A percentile compares a stretch with the other conserved stretches of the same genome.
phyloP scores from a whole-genome alignment of 2,113 vertebrate species.

The Nothoprocta pentlandii region DNA sequence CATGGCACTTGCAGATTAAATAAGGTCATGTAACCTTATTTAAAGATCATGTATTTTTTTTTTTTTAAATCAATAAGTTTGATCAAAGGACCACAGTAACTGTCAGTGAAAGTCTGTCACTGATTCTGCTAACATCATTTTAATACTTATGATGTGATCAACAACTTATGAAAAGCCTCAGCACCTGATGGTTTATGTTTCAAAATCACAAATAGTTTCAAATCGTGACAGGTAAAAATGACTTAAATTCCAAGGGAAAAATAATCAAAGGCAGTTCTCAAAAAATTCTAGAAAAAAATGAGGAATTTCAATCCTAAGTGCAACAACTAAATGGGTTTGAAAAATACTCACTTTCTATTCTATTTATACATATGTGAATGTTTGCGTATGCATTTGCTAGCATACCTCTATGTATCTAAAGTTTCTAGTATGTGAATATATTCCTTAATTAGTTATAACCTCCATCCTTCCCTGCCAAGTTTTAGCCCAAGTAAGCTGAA shows the following conservation, averaged over 20 bases:
- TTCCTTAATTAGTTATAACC: not conserved
- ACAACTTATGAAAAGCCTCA: not conserved
- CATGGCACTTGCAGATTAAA: not conserved
- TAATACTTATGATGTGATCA: not conserved
- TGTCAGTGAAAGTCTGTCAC: not conserved
- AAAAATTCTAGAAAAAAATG: no score
- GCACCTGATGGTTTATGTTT: not conserved
- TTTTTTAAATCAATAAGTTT: not conserved
- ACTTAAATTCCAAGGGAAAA: not conserved
- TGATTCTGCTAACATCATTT: not conserved
- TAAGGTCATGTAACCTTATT: not conserved
- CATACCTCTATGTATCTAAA: not conserved
- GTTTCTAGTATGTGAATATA: not conserved
- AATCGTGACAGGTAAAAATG: not conserved
- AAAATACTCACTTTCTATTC: not conserved
- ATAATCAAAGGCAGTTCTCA: not conserved
- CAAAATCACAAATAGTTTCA: not conserved
- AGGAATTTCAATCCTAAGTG: not conserved
- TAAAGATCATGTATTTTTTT: not conserved
- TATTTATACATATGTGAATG: not conserved
- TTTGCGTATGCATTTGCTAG: not conserved
- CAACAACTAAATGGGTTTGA: not conserved
- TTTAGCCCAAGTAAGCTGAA: not conserved
- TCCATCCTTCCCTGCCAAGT: constrained; percentile 1
- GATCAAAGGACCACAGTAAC: not conserved